Evolutionary conservation across 1,140 invertebrate species (phyloP).

Genomic region (Drosophila azteca): DNA sequence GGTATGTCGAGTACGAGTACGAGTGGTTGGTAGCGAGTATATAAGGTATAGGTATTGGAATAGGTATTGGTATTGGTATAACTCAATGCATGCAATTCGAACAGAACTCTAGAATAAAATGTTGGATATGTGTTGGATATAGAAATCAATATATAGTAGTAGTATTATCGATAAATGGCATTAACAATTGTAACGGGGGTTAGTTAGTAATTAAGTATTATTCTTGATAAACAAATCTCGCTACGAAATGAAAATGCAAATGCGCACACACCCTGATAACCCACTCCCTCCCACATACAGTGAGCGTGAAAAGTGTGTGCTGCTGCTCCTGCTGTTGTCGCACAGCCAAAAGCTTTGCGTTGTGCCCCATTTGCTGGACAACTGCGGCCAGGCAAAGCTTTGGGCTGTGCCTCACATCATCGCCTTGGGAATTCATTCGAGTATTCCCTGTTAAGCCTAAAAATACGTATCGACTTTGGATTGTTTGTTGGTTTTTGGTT

Average conservation of each 20-base stretch:
- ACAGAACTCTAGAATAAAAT: constrained; percentile 69
- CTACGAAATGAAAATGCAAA: constrained; percentile 67
- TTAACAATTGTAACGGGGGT: constrained; percentile 64
- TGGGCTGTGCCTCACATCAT: constrained; percentile 42
- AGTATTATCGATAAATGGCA: constrained; percentile 50
- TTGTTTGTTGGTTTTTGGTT: constrained; percentile 67
- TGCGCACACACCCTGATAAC: neutral
- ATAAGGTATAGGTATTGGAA: constrained; percentile 36
- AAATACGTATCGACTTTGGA: constrained; percentile 84
- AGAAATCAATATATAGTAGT: constrained; percentile 22
- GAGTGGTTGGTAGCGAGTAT: constrained; percentile 44
- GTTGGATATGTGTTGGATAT: constrained; percentile 44
- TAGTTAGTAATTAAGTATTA: constrained; percentile 51
- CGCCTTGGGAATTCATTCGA: constrained; percentile 28
- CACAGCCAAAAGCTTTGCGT: constrained; percentile 72
- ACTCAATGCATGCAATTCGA: constrained; percentile 74
- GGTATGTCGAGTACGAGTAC: constrained; percentile 49
- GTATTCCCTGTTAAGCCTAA: constrained; percentile 71
- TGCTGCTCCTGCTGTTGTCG: constrained; percentile 5
- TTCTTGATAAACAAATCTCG: constrained; percentile 22
- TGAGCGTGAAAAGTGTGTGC: constrained; percentile 33
- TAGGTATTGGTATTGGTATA: constrained; percentile 41
- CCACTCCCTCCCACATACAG: constrained; percentile 10
- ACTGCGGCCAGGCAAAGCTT: constrained; percentile 65
- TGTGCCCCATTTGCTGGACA: constrained; percentile 44